Conservation (phyloP, 2,888 invertebrate species). For the Sepioteuthis lessoniana region DNA sequence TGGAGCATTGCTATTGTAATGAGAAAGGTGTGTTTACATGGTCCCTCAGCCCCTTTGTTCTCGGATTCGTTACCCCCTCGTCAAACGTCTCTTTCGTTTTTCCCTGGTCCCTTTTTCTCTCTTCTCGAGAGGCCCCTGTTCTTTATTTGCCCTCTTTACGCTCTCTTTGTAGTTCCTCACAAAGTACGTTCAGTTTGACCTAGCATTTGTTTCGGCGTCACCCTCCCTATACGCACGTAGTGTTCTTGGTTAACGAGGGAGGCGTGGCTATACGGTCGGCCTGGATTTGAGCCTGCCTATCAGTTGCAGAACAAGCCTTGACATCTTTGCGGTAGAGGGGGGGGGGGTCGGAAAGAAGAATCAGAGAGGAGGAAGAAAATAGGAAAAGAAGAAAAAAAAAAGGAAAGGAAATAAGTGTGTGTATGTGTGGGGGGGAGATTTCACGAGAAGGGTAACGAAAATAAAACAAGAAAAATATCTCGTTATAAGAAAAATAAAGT, state of each 20-base stretch:
- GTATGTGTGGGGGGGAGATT: too few relatives aligned
- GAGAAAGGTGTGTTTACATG: neutral
- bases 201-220: neutral
- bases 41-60: neutral
- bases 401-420: too few relatives aligned
- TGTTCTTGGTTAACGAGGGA: constrained; percentile 19
- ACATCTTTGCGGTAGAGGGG: neutral
- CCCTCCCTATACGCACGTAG: neutral
- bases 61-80: neutral
- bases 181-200: constrained; percentile 35
- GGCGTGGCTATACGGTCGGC: constrained; percentile 34
- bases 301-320: neutral
- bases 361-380: neutral
- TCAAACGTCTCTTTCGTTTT: neutral
- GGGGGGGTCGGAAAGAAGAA: neutral
- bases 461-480: too few relatives aligned
- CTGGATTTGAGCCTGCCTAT: neutral
- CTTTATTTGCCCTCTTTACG: neutral
- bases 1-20: neutral
- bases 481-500: too few relatives aligned
- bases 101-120: neutral
- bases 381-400: too few relatives aligned
- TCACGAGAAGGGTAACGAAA: too few relatives aligned
- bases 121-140: neutral
- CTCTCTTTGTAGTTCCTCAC: neutral